These are phyloP conservation scores for Bruchidius siliquastri DNA, from an alignment of 2,888 invertebrate species.

Conservation along the genomic window DNA sequence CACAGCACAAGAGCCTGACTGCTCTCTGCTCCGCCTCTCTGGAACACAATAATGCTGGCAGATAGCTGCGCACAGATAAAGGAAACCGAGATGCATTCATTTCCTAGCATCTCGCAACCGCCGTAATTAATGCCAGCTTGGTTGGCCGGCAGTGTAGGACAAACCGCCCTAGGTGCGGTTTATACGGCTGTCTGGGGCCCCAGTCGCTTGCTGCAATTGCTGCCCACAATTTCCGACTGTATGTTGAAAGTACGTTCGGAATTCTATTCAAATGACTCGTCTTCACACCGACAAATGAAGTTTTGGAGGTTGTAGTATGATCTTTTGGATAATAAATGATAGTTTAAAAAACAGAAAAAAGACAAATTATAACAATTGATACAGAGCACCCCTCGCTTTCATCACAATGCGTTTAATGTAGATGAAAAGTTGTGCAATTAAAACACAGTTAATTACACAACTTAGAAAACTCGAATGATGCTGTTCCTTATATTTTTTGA, in stretches of 20 bases:
- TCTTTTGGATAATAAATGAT: too few species aligned
- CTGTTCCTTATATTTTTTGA: too few species aligned
- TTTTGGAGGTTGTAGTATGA: too few species aligned
- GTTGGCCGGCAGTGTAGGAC: constrained; percentile 28
- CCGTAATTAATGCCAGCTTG: constrained; percentile 39
- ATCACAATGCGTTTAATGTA: too few species aligned
- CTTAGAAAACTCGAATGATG: too few species aligned
- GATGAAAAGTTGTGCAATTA: too few species aligned
- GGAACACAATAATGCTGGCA: not conserved
- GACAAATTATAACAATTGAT: too few species aligned
- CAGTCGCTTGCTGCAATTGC: constrained; percentile 8
- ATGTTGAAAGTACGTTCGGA: not conserved
- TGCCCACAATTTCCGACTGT: not conserved
- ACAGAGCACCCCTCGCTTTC: too few species aligned
- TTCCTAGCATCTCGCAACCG: constrained; percentile 33
- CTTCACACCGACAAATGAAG: too few species aligned
- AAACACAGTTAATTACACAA: too few species aligned
- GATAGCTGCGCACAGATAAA: constrained; percentile 26
- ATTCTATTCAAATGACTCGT: not conserved
- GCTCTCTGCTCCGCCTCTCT: not conserved
- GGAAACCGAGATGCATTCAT: constrained; percentile 39
- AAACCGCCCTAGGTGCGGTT: constrained; percentile 32
- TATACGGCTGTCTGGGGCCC: constrained; percentile 7
- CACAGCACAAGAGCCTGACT: not conserved
- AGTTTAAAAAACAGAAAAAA: too few species aligned